Base-by-base conservation (phyloP, 92 coral and sea anemone species). In the Phymanthus crucifer region DNA sequence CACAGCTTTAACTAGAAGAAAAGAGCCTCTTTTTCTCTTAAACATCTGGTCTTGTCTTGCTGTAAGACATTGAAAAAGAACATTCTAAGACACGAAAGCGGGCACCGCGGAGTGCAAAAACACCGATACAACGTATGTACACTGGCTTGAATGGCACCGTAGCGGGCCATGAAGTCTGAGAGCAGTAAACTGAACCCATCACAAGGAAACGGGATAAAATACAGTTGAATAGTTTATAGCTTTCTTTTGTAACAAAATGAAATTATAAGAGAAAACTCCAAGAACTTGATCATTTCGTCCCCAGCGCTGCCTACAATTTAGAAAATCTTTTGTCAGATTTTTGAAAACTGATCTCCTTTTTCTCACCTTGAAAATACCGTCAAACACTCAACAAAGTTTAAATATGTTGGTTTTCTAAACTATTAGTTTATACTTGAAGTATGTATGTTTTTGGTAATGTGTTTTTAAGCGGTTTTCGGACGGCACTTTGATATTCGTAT, bases 1-100 rank as follows among this genome's bases (percentile, higher is more conserved):
- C 68, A 61, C 68, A 61, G 68, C 68, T 61, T 61, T 61, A 61
- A 13, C 68, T 24, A 61, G 36, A 61, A 61, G 68, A 61, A 61
- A 61, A 61, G 68, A 26, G 16, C 68, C 29, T 61, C 17, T 61
- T n/a, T 6, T 61, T 61, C 68, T 61, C 8, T 26, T 24, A 61
- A 24, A 61, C 68, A 24, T 61, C 33, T 24, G 32, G 36, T 61
- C 32, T 61, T 61, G 29, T 12, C 17, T 27, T 5, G 29, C 68
- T 27, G 68, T 26, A 61, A 61, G 64, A 21, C 27, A 54, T 21
- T 54, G 64, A 19, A 19, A 54, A 54, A 21, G 27, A 21, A 54
- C 64, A 21, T 54, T 54, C 64, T 3, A 54, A 54, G n/a, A 54
- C 1, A 8, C 26, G 64, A 3, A 24, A 54, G 13, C 10, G 14